Conservation (phyloP, 64 coral and sea anemone genomes). For the Acropora yongei region DNA sequence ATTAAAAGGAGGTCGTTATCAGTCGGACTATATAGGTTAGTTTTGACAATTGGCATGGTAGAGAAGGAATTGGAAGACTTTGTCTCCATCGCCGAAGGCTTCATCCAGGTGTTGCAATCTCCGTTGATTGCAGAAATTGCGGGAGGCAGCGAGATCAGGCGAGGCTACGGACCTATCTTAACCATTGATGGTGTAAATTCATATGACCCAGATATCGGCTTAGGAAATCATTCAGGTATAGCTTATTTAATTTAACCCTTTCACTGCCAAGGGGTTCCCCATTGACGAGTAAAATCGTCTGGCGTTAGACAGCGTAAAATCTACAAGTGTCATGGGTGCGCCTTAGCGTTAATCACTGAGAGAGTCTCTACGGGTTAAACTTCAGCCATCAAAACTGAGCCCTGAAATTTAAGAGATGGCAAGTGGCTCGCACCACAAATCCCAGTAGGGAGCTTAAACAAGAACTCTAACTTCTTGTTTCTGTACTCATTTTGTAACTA, state of each 20-base stretch:
- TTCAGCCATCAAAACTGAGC: no score
- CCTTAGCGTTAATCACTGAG: no score
- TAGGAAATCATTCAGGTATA: slow-evolving; percentile 38
- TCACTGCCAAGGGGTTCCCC: no score
- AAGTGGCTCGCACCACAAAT: no score
- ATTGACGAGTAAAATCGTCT: no score
- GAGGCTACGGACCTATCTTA: slow-evolving; percentile 53
- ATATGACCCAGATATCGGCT: slow-evolving; percentile 68
- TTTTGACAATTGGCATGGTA: slow-evolving; percentile 45
- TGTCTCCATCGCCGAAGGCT: slow-evolving; percentile 46
- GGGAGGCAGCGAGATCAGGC: slow-evolving; percentile 62
- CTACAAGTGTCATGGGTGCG: no score
- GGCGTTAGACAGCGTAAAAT: no score
- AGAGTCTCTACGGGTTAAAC: no score
- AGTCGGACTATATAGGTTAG: slow-evolving; percentile 48
- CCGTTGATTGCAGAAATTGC: slow-evolving; percentile 52
- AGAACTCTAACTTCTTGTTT: no score
- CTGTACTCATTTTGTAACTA: no score
- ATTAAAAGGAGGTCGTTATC: slow-evolving; percentile 42
- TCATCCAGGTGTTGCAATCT: slow-evolving; percentile 46
- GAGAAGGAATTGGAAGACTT: slow-evolving; percentile 41
- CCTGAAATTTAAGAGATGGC: no score
- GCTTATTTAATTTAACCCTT: background rate
- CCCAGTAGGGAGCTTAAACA: no score
- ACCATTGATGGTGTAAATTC: slow-evolving; percentile 50